These are phyloP conservation scores for Zhuqinia jingwanae DNA, from an alignment of 2,888 invertebrate species.

Conservation along the genomic window DNA sequence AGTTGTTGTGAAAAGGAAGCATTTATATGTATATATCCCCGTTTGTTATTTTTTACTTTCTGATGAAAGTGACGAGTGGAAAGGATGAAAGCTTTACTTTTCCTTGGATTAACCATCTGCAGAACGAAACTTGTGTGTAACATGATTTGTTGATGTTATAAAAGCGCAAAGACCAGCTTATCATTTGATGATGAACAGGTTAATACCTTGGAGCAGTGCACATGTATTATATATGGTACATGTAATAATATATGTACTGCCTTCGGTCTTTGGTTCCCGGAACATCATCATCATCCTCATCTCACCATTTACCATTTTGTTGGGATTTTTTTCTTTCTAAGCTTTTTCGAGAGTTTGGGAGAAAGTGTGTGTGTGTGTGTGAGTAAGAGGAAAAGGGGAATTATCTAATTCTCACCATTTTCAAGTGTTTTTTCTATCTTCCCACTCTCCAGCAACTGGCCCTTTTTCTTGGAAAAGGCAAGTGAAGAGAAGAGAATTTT, in stretches of 20 bases:
- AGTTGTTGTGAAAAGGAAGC: no score
- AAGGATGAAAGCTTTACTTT: no score
- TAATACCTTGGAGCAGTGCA: constrained; percentile 7
- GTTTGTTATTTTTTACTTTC: no score
- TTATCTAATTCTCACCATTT: constrained; percentile 76
- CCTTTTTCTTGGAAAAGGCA: background rate
- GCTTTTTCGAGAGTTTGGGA: no score
- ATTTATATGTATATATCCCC: no score
- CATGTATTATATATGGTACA: no score
- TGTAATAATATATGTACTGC: no score
- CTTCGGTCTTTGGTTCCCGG: background rate
- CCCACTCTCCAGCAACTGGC: constrained; percentile 38
- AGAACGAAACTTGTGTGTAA: no score
- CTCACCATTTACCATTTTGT: background rate
- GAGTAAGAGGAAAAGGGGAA: constrained; percentile 28
- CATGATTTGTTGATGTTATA: background rate
- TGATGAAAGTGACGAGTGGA: no score
- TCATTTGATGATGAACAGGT: no score
- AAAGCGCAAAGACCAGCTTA: constrained; percentile 1
- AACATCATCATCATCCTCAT: background rate
- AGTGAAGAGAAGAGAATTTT: background rate
- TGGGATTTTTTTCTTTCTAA: constrained; percentile 48
- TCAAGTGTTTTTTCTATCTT: constrained; percentile 75
- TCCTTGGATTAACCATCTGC: no score
- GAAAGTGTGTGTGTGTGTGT: background rate